These are phyloP conservation scores for Fulica atra DNA, from an alignment of 2,113 vertebrate species.

Conservation along the genomic window DNA sequence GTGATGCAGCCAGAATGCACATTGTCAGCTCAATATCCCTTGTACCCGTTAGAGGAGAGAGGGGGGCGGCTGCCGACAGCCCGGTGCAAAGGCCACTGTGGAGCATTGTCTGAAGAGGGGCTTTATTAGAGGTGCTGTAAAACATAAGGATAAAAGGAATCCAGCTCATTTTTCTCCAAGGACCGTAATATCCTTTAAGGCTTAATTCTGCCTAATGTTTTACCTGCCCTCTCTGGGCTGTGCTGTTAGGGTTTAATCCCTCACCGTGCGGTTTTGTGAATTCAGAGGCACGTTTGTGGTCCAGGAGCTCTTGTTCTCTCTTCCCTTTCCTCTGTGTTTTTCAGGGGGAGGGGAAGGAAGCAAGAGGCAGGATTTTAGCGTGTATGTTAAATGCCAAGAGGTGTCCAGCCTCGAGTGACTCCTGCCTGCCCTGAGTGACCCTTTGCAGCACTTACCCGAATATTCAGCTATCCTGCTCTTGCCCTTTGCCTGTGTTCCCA, in stretches of 20 bases:
- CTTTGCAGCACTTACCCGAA: background rate
- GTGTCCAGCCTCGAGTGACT: background rate
- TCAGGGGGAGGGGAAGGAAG: background rate
- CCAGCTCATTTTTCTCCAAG: background rate
- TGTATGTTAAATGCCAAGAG: background rate
- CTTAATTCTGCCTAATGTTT: conserved; percentile 1
- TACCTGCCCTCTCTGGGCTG: background rate
- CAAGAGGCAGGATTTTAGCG: background rate
- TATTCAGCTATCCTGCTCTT: background rate
- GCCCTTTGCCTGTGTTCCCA: background rate
- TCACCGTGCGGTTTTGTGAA: background rate
- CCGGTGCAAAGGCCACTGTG: background rate
- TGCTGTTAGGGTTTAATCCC: background rate
- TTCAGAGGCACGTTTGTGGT: background rate
- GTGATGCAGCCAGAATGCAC: too few relatives aligned
- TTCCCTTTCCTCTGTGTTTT: background rate
- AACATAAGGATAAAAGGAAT: background rate
- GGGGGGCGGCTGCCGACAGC: background rate
- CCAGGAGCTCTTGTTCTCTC: accelerated
- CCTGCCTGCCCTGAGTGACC: background rate
- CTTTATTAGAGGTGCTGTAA: background rate
- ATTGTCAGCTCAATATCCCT: too few relatives aligned
- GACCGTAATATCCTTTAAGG: background rate
- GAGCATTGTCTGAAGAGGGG: background rate
- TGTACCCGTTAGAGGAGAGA: background rate